Percentiles rank a stretch among this genome's conserved stretches.
These are phyloP conservation scores for Callyntrura sp. DNA, from an alignment of 2,888 invertebrate genomes.

Conservation along the genomic window DNA sequence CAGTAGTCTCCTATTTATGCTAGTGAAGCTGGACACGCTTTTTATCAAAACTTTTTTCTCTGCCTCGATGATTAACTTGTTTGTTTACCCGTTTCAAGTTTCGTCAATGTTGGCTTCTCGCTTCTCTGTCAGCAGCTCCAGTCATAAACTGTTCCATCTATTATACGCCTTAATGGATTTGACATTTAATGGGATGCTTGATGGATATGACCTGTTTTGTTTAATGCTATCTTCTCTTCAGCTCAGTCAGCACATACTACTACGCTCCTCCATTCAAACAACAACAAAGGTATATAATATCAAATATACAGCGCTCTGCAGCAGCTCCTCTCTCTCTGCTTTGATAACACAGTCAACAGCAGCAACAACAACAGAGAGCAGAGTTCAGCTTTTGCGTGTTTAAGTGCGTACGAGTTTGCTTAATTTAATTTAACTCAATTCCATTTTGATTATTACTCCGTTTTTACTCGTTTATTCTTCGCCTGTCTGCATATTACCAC, in stretches of 20 bases:
- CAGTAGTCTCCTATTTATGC: too few relatives aligned
- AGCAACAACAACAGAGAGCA: neutral
- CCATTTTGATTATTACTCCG: slow-evolving; percentile 10
- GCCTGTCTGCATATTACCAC: too few relatives aligned
- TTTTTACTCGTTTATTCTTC: neutral
- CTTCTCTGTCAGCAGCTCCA: neutral
- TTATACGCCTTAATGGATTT: neutral
- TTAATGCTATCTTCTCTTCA: neutral
- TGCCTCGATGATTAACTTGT: neutral
- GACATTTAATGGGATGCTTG: neutral
- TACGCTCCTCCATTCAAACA: neutral
- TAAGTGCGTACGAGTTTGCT: neutral
- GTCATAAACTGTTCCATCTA: neutral
- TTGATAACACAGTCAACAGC: neutral
- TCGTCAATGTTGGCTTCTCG: neutral
- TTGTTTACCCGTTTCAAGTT: neutral
- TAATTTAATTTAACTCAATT: slow-evolving; percentile 26
- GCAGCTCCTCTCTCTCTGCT: neutral
- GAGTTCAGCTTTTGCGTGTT: neutral
- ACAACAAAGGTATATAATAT: too few relatives aligned
- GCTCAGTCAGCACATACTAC: too few relatives aligned
- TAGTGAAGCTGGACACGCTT: too few relatives aligned
- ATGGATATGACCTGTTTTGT: slow-evolving; percentile 33
- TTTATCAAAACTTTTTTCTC: neutral
- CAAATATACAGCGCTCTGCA: neutral